Base-by-base conservation (phyloP, 2,797 vertebrate species). In the Ciconia nigra region DNA sequence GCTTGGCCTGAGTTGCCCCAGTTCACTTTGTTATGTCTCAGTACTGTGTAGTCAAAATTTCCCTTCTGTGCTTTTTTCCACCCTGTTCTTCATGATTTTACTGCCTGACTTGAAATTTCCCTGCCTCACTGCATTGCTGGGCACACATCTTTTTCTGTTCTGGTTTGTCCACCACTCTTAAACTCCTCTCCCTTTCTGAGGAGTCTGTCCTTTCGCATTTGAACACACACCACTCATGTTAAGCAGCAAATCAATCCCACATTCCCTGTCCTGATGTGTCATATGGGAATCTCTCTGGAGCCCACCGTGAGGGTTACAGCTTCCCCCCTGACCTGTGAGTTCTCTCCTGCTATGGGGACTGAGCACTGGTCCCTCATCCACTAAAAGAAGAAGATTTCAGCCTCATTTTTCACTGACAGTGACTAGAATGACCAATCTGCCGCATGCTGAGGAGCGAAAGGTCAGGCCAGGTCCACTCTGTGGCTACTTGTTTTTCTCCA, bases 401-500 rank as follows among this genome's bases (percentile, higher is more conserved):
- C 47, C 83, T 97, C 92, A 81, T 97, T 96, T 97, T 91, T 97
- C 83, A 94, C 92, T 49, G 24, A n/a, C 77, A 70, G 55, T 83
- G 92, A 77, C 93, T 95, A 63, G 84, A 92, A 91, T 91, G 91
- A 96, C 96, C 95, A 93, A 96, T 96, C 73, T 88, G 61, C 92
- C 96, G 70, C 84, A 89, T 69, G 63, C 85, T 69, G 87, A 80
- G 84, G 72, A 97, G 85, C 3, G 0, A 94, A 96, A 96, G 94
- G 94, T 95, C 96, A 97, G 67, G 77, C 87, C 73, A 57, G 67
- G 93, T 96, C 92, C 85, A 87, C 85, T 94, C 92, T 85, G 83
- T 90, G 96, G 90, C 92, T 85, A 95, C 92, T 95, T 97, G 96
- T 96, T 97, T 95, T 91, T 90, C 93, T 95, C 96, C 94, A 89